These are phyloP conservation scores for Gymnopithys bicolor DNA, from an alignment of 2,797 vertebrate genomes.

Conservation along the genomic window DNA sequence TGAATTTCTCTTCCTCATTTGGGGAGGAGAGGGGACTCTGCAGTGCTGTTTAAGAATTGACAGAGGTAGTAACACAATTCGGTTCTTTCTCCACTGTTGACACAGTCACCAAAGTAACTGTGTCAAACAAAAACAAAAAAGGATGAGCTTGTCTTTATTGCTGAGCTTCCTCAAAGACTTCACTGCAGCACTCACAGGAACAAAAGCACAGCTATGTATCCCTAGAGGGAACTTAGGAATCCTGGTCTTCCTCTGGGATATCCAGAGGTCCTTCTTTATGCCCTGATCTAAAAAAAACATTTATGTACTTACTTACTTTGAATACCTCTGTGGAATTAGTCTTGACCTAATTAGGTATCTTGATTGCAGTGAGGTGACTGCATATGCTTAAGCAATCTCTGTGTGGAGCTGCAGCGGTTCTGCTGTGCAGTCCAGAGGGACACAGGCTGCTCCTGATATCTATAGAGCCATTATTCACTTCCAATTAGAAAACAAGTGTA, in stretches of 20 bases:
- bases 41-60: neutral
- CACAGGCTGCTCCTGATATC: neutral
- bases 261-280: neutral
- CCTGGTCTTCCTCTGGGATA: neutral
- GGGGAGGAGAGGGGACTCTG: neutral
- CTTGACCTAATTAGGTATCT: neutral
- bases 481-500: neutral
- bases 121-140: neutral
- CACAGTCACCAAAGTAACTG: neutral
- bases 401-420: neutral
- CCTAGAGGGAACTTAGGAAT: neutral
- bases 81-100: neutral
- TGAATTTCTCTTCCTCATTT: neutral
- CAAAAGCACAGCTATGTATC: neutral
- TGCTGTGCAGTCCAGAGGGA: neutral
- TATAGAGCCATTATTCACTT: neutral
- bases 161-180: neutral
- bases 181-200: neutral
- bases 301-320: neutral
- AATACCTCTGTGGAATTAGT: neutral
- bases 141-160: neutral
- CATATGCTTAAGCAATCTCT: neutral
- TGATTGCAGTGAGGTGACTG: neutral
- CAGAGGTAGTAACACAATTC: neutral
- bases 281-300: neutral